Conservation (phyloP, 1,140 invertebrate genomes). For the Coptotermes formosanus region DNA sequence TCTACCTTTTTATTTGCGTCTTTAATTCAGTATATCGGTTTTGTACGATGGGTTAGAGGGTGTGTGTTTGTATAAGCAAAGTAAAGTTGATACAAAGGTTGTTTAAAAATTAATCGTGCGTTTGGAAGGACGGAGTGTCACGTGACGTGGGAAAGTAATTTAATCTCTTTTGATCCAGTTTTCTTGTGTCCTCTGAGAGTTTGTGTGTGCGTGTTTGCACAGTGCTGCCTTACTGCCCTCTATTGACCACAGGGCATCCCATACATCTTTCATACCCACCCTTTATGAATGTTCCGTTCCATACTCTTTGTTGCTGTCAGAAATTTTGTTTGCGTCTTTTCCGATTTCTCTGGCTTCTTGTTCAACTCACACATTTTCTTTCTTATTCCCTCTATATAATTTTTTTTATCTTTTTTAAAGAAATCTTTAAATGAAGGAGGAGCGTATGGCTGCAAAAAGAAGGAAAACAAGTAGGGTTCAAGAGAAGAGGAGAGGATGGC, state of each 20-base stretch:
- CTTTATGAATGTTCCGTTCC: neutral
- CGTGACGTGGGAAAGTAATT: too few relatives aligned
- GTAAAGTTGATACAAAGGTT: too few relatives aligned
- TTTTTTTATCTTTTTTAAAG: neutral
- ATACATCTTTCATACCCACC: neutral
- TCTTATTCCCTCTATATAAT: neutral
- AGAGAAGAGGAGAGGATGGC: neutral
- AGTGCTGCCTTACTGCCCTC: neutral
- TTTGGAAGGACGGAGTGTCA: too few relatives aligned
- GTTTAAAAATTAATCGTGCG: too few relatives aligned
- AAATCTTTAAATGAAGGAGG: conserved; percentile 4
- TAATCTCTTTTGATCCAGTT: too few relatives aligned
- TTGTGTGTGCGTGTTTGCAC: too few relatives aligned
- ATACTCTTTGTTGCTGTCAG: neutral
- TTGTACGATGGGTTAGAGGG: too few relatives aligned
- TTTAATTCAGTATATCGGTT: too few relatives aligned
- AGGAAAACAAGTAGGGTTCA: neutral
- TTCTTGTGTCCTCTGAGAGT: too few relatives aligned
- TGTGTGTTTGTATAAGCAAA: too few relatives aligned
- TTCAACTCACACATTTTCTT: neutral
- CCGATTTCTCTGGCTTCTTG: neutral
- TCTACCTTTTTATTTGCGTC: too few relatives aligned
- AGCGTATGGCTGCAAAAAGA: neutral
- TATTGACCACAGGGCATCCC: neutral
- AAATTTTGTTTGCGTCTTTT: neutral